A percentile compares a stretch with the other conserved stretches of the same genome.
Conservation (phyloP, 2,888 invertebrate species). For the Biston betularia region DNA sequence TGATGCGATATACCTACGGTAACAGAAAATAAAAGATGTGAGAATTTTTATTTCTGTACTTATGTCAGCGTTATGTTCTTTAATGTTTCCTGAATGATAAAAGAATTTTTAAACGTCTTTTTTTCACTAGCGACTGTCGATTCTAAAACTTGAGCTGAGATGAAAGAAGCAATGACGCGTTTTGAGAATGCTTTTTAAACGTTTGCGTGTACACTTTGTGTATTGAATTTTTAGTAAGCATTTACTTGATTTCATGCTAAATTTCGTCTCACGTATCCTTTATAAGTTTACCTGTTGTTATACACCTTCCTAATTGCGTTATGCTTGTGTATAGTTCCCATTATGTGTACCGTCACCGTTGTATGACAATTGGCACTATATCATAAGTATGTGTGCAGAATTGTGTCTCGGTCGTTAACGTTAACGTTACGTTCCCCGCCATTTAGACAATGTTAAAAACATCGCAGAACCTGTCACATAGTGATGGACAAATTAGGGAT, state of each 20-base stretch:
- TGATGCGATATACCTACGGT: conserved; percentile 27
- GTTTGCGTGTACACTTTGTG: neutral
- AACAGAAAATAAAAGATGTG: conserved; percentile 32
- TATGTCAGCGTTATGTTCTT: conserved; percentile 17
- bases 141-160: conserved; percentile 18
- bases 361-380: conserved; percentile 25
- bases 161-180: conserved; percentile 20
- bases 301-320: neutral
- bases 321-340: conserved; percentile 3
- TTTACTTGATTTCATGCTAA: neutral
- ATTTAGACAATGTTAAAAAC: conserved; percentile 32
- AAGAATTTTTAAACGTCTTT: conserved; percentile 30
- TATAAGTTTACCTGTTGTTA: neutral
- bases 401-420: conserved; percentile 54
- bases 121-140: conserved; percentile 4
- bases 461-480: conserved; percentile 8
- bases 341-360: conserved; percentile 27
- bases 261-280: neutral
- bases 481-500: conserved; percentile 23
- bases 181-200: conserved; percentile 7
- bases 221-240: neutral
- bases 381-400: conserved; percentile 24
- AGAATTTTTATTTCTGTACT: conserved; percentile 17
- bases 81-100: conserved; percentile 28
- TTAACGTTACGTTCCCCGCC: conserved; percentile 53